These are phyloP conservation scores for Erpetoichthys calabaricus DNA, from an alignment of 2,797 vertebrate genomes.

Conservation along the genomic window DNA sequence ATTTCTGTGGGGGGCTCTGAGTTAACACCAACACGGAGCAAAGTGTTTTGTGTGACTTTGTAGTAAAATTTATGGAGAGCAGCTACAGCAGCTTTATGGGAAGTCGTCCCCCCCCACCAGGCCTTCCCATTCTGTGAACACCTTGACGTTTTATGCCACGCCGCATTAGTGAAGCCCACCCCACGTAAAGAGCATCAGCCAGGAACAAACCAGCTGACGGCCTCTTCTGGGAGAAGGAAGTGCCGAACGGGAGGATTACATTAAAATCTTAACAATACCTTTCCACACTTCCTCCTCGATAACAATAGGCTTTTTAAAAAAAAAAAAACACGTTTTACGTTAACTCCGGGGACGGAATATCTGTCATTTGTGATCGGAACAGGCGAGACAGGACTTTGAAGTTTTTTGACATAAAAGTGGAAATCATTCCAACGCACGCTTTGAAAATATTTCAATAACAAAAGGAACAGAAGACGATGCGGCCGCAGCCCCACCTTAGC, in stretches of 20 bases:
- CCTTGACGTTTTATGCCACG: constrained; percentile 40
- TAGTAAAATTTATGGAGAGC: too few species aligned
- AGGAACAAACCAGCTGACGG: constrained; percentile 63
- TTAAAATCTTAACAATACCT: constrained; percentile 50
- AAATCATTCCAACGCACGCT: constrained; percentile 58
- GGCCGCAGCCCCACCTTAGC: constrained; percentile 58
- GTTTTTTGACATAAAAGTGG: constrained; percentile 57
- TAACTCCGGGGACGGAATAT: constrained; percentile 38
- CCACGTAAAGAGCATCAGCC: constrained; percentile 48
- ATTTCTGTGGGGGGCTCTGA: too few species aligned
- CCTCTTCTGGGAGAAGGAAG: constrained; percentile 51
- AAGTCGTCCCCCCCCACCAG: too few species aligned
- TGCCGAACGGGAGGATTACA: constrained; percentile 56
- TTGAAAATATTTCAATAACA: constrained; percentile 58
- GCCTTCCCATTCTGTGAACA: constrained; percentile 37
- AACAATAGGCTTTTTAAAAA: constrained; percentile 28
- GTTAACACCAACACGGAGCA: too few species aligned
- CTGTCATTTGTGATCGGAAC: constrained; percentile 53
- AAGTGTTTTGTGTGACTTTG: too few species aligned
- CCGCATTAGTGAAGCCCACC: constrained; percentile 51
- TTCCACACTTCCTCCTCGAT: constrained; percentile 37
- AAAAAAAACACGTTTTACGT: constrained; percentile 35
- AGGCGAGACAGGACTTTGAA: constrained; percentile 51
- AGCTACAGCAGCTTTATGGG: too few species aligned
- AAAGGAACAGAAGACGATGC: too few species aligned